Percentiles rank a stretch among this genome's conserved stretches.
These are phyloP conservation scores for Drosophila macrothrix DNA, from an alignment of 2,888 invertebrate genomes.

Conservation along the genomic window DNA sequence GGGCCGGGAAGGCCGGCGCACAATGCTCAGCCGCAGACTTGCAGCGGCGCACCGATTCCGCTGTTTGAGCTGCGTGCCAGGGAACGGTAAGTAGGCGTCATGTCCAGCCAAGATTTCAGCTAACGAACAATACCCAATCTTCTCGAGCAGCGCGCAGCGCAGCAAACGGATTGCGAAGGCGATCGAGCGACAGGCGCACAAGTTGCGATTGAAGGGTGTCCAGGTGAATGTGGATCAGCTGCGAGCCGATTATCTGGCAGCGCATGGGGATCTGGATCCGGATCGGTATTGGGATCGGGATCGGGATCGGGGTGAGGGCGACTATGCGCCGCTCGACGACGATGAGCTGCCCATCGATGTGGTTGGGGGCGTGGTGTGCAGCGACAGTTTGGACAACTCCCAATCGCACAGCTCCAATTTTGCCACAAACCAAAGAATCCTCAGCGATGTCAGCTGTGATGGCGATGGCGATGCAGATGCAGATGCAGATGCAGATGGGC, in stretches of 20 bases:
- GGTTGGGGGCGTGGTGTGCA: constrained; percentile 86
- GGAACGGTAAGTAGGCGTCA: constrained; percentile 87
- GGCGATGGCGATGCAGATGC: constrained; percentile 2
- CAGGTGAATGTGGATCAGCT: constrained; percentile 93
- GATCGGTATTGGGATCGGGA: neutral
- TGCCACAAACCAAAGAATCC: constrained; percentile 47
- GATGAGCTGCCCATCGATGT: constrained; percentile 92
- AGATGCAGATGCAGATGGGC: constrained; percentile 1
- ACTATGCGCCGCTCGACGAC: constrained; percentile 72
- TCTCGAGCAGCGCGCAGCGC: constrained; percentile 88
- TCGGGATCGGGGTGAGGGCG: constrained; percentile 18
- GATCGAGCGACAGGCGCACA: constrained; percentile 94
- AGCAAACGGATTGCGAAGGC: constrained; percentile 95
- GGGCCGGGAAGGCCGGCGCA: constrained; percentile 98
- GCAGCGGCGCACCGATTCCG: constrained; percentile 97
- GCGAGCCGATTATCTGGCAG: constrained; percentile 91
- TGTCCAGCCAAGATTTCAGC: neutral
- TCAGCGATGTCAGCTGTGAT: constrained; percentile 38
- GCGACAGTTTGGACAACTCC: constrained; percentile 86
- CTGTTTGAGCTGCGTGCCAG: constrained; percentile 93
- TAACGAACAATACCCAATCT: constrained; percentile 7
- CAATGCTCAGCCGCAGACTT: constrained; percentile 98
- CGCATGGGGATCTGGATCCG: constrained; percentile 37
- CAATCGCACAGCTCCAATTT: constrained; percentile 46
- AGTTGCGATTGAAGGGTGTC: constrained; percentile 94